phyloP scores from a whole-genome alignment of 64 coral and sea anemone genomes.

The Pocillopora damicornis region DNA sequence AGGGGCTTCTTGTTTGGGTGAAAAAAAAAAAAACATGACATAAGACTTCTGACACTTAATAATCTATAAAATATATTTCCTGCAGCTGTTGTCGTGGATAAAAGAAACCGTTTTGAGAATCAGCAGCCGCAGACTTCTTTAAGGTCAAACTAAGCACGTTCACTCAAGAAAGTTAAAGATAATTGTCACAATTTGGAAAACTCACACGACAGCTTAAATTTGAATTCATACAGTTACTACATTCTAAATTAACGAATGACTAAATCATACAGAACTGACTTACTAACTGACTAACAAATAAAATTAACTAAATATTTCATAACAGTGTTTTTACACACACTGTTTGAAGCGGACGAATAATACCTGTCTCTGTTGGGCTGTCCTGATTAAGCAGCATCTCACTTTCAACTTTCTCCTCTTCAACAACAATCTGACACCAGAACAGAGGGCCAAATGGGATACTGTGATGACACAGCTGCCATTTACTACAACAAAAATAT shows the following conservation, averaged over 20 bases:
- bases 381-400: not conserved
- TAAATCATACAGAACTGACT: too few species aligned
- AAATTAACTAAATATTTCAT: not conserved
- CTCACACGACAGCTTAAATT: too few species aligned
- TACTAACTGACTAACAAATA: too few species aligned
- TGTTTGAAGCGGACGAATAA: not conserved
- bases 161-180: too few species aligned
- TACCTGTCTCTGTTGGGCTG: not conserved
- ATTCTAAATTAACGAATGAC: too few species aligned
- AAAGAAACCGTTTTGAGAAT: too few species aligned
- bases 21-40: not conserved
- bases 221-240: not conserved
- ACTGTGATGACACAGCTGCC: slow-evolving; percentile 57
- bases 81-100: too few species aligned
- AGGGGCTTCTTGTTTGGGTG: not conserved
- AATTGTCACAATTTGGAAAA: too few species aligned
- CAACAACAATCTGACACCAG: slow-evolving; percentile 77
- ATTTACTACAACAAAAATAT: slow-evolving; percentile 65
- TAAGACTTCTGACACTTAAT: not conserved
- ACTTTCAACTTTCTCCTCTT: slow-evolving; percentile 14
- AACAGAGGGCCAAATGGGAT: slow-evolving; percentile 81
- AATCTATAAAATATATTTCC: too few species aligned
- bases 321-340: not conserved
- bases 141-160: too few species aligned
- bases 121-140: too few species aligned